A percentile compares a stretch with the other conserved stretches of the same genome.
Conservation (phyloP, 2,797 vertebrate genomes). For the Echiichthys vipera region DNA sequence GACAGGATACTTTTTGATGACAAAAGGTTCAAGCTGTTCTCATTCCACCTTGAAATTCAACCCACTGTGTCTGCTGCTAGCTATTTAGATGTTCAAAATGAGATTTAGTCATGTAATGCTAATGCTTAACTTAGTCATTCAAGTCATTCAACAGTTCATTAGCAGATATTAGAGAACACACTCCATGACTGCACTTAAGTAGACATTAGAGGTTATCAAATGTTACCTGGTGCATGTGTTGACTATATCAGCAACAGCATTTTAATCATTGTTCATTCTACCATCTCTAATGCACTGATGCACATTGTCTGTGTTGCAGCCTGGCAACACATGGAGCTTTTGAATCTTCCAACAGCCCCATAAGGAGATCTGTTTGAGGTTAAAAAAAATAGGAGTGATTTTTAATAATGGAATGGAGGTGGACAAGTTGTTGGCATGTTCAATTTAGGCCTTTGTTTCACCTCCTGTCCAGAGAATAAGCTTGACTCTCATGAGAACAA, state of each 20-base stretch:
- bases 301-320: background rate
- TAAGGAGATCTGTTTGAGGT: background rate
- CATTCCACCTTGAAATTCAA: slow-evolving; percentile 19
- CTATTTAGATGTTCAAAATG: slow-evolving; percentile 14
- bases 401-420: background rate
- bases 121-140: slow-evolving; percentile 19
- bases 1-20: background rate
- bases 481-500: slow-evolving; percentile 11
- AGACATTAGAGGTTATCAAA: background rate
- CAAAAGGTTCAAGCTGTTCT: slow-evolving; percentile 11
- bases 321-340: background rate
- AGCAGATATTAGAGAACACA: slow-evolving; percentile 1
- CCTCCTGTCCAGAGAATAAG: slow-evolving; percentile 22
- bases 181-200: background rate
- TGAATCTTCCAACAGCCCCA: background rate
- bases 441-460: slow-evolving; percentile 49
- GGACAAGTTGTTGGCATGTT: slow-evolving; percentile 28
- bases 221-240: background rate
- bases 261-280: background rate
- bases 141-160: slow-evolving; percentile 20
- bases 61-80: slow-evolving; percentile 5
- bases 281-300: background rate
- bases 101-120: slow-evolving; percentile 12
- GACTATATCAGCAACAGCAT: background rate
- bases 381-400: too few species aligned